These are phyloP conservation scores for Syncerus caffer DNA, from an alignment of 2,797 vertebrate genomes.

Conservation along the genomic window DNA sequence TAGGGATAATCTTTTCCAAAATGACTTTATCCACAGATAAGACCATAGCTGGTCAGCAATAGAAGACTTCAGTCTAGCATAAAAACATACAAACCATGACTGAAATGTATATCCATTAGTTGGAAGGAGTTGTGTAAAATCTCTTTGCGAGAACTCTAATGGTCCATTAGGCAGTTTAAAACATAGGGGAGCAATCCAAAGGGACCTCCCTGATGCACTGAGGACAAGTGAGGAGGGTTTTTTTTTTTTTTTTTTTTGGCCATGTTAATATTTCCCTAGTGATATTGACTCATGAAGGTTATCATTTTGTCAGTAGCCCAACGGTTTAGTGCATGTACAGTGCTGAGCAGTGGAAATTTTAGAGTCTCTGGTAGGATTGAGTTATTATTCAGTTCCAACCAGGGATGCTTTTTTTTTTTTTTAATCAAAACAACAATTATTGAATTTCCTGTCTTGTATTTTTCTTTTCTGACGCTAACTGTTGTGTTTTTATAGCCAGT, in stretches of 20 bases:
- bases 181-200: not conserved
- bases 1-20: not conserved
- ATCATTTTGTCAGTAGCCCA: not conserved
- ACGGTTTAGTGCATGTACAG: not conserved
- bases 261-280: not conserved
- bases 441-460: not conserved
- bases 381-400: not conserved
- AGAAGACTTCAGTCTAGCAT: not conserved
- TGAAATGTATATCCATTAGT: not conserved
- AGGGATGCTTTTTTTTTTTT: not conserved
- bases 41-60: not conserved
- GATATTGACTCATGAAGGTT: not conserved
- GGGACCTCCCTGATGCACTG: not conserved
- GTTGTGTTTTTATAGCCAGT: not conserved
- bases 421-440: not conserved
- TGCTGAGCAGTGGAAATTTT: not conserved
- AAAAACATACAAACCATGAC: not conserved
- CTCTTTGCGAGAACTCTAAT: not conserved
- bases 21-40: not conserved
- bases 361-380: not conserved
- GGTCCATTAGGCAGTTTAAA: not conserved
- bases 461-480: not conserved
- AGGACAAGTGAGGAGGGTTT: not conserved
- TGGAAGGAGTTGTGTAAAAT: not conserved
- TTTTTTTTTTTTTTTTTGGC: no score